A percentile compares a stretch with the other conserved stretches of the same genome.
Evolutionary conservation across 2,888 invertebrate species (phyloP).

Genomic region (Anorthoa munda): DNA sequence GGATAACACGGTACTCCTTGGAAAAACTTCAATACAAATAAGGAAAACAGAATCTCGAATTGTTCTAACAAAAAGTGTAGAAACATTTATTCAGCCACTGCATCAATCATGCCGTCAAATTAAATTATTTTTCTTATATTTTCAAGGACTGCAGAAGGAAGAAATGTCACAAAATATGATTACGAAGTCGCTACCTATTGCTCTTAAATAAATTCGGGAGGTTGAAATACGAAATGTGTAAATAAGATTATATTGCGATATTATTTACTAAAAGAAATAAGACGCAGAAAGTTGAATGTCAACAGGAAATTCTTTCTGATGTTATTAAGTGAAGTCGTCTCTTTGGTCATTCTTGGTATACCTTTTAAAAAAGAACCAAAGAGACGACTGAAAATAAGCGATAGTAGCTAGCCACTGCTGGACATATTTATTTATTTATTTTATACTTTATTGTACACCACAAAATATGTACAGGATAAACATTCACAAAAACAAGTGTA

Average conservation of each 20-base stretch:
- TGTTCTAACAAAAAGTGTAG: too few relatives aligned
- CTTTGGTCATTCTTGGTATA: too few relatives aligned
- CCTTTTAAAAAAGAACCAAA: too few relatives aligned
- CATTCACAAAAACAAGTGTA: too few relatives aligned
- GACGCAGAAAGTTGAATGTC: background rate
- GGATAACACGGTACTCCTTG: too few relatives aligned
- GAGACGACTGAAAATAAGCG: background rate
- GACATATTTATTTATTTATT: too few relatives aligned
- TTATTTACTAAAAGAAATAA: constrained; percentile 21
- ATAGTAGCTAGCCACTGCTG: too few relatives aligned
- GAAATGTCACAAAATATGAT: constrained; percentile 16
- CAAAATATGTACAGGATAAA: too few relatives aligned
- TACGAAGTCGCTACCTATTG: background rate
- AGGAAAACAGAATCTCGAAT: too few relatives aligned
- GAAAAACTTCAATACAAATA: too few relatives aligned
- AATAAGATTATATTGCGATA: constrained; percentile 14
- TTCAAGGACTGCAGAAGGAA: background rate
- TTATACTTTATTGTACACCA: too few relatives aligned
- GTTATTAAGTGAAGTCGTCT: background rate
- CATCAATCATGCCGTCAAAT: background rate
- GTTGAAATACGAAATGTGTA: constrained; percentile 17
- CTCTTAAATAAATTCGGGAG: background rate
- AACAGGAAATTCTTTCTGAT: background rate
- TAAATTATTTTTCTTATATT: background rate
- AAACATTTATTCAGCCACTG: background rate